phyloP scores from a whole-genome alignment of 2,113 vertebrate species.

The Cygnus atratus region DNA sequence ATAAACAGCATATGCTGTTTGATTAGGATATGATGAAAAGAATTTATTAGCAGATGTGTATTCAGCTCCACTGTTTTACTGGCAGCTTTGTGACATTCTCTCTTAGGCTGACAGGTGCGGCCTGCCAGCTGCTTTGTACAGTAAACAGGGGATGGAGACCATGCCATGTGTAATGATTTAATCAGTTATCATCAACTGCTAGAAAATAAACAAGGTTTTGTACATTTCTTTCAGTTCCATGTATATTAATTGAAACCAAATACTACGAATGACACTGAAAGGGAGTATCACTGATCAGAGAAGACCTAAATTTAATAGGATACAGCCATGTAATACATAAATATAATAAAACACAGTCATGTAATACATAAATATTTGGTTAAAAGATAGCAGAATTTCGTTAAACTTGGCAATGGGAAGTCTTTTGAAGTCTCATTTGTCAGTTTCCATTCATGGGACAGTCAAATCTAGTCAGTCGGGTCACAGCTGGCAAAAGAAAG shows the following conservation, averaged over 20 bases:
- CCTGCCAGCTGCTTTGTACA: slow-evolving; percentile 62
- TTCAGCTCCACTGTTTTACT: slow-evolving; percentile 67
- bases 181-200: slow-evolving; percentile 53
- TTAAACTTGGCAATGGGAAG: slow-evolving; percentile 64
- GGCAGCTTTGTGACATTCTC: slow-evolving; percentile 75
- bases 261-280: slow-evolving; percentile 51
- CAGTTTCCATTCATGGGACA: slow-evolving; percentile 60
- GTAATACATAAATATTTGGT: slow-evolving; percentile 73
- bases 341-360: slow-evolving; percentile 67
- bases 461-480: slow-evolving; percentile 59
- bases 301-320: slow-evolving; percentile 59
- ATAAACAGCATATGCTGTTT: slow-evolving; percentile 69
- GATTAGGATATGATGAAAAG: slow-evolving; percentile 80
- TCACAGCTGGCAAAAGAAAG: slow-evolving; percentile 68
- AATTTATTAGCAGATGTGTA: slow-evolving; percentile 76
- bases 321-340: slow-evolving; percentile 71
- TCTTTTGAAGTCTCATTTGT: slow-evolving; percentile 69
- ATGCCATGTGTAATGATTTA: slow-evolving; percentile 60
- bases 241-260: slow-evolving; percentile 68
- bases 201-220: slow-evolving; percentile 51
- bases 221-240: slow-evolving; percentile 35
- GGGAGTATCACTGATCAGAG: slow-evolving; percentile 40
- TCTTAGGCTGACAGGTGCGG: slow-evolving; percentile 69
- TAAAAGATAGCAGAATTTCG: slow-evolving; percentile 70
- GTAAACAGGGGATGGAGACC: slow-evolving; percentile 58